Evolutionary conservation across 1,140 invertebrate species (phyloP).

Genomic region (Cydia strobilella): DNA sequence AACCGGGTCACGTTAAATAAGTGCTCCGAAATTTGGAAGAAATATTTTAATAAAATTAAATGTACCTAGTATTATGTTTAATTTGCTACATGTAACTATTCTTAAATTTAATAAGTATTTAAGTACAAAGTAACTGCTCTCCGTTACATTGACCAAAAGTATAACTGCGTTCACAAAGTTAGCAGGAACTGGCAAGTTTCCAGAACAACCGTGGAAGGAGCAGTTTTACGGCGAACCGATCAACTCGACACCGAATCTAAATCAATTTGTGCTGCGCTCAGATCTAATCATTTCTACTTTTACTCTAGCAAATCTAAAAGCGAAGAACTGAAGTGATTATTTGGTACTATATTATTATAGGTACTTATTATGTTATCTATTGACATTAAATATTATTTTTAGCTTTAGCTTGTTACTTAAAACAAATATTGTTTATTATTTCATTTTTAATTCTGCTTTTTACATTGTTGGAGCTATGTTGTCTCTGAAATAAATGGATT

Average conservation of each 20-base stretch:
- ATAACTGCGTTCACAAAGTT: constrained; percentile 1
- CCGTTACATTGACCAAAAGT: background rate
- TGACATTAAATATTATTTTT: too few relatives aligned
- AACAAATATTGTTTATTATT: too few relatives aligned
- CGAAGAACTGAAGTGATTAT: background rate
- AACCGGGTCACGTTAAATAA: too few relatives aligned
- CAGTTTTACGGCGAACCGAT: constrained; percentile 24
- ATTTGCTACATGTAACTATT: too few relatives aligned
- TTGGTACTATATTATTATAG: background rate
- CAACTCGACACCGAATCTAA: constrained; percentile 20
- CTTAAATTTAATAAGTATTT: background rate
- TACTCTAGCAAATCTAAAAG: background rate
- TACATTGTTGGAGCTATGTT: too few relatives aligned
- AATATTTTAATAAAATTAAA: too few relatives aligned
- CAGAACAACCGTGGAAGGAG: constrained; percentile 10
- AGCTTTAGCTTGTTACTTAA: too few relatives aligned
- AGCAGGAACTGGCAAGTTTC: background rate
- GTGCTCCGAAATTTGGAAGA: too few relatives aligned
- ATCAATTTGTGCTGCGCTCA: constrained; percentile 16
- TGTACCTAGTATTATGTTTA: too few relatives aligned
- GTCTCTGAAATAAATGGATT: too few relatives aligned
- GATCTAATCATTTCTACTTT: constrained; percentile 23
- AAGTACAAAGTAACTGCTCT: background rate
- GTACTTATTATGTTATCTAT: too few relatives aligned
- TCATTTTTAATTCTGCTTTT: too few relatives aligned